phyloP scores from a whole-genome alignment of 2,888 invertebrate genomes.

The Tiliacea citrago region DNA sequence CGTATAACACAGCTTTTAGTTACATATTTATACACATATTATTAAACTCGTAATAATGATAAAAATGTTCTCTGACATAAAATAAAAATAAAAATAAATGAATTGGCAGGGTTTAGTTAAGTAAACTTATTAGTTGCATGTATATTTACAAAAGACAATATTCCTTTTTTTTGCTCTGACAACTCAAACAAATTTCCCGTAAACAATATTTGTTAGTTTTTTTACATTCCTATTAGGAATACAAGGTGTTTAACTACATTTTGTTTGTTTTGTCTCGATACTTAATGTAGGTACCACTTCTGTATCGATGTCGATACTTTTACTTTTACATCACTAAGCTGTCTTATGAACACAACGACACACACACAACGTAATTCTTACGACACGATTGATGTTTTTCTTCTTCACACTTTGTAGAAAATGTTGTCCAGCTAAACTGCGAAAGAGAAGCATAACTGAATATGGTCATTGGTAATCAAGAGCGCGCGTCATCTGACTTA shows the following conservation, averaged over 20 bases:
- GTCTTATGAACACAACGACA: too few relatives aligned
- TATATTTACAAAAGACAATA: constrained; percentile 28
- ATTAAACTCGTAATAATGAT: constrained; percentile 6
- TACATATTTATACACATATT: constrained; percentile 42
- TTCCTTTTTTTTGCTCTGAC: constrained; percentile 20
- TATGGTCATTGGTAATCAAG: background rate
- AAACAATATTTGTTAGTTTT: constrained; percentile 50
- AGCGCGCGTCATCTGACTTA: background rate
- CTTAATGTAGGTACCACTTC: background rate
- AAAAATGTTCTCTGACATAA: constrained; percentile 7
- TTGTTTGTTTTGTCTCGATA: background rate
- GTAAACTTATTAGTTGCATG: constrained; percentile 35
- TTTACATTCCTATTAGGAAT: constrained; percentile 39
- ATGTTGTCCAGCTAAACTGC: background rate
- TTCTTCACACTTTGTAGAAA: background rate
- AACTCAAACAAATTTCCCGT: constrained; percentile 13
- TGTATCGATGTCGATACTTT: constrained; percentile 10
- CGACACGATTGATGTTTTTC: background rate
- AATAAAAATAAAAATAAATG: background rate
- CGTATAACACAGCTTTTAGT: constrained; percentile 25
- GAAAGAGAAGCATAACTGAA: background rate
- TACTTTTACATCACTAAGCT: constrained; percentile 3
- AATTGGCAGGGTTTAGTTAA: constrained; percentile 61
- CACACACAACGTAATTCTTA: background rate
- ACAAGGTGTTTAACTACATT: background rate